Evolutionary conservation across 2,113 vertebrate species (phyloP).

Genomic region (Herpetotheres cachinnans): DNA sequence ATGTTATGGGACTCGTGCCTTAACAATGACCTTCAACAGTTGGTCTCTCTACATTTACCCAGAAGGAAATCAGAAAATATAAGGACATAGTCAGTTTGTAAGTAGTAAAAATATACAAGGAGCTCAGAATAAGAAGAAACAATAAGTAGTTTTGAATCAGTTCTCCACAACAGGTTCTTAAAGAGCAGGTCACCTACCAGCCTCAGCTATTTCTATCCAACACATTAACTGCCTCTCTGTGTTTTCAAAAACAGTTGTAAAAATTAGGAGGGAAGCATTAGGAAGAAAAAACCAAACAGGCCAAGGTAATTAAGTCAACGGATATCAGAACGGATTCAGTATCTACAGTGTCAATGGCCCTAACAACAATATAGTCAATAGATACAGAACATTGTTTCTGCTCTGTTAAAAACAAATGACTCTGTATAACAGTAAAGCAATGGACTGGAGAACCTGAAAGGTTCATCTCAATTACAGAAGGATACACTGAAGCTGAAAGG

Average conservation of each 20-base stretch:
- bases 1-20: rapidly evolving
- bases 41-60: background rate
- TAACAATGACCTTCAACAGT: background rate
- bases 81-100: background rate
- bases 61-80: background rate
- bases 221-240: background rate
- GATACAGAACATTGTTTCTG: background rate
- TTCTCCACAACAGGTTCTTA: background rate
- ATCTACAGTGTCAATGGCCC: rapidly evolving
- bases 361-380: background rate
- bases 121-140: background rate
- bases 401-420: background rate
- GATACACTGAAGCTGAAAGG: background rate
- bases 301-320: background rate
- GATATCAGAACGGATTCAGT: background rate
- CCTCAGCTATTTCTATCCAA: background rate
- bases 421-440: background rate
- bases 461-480: background rate
- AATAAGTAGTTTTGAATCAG: background rate
- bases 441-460: background rate
- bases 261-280: background rate
- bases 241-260: background rate
- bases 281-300: background rate
- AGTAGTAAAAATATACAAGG: background rate
- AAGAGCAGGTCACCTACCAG: background rate